These are phyloP conservation scores for Thecocarcelia acutangulata DNA, from an alignment of 2,888 invertebrate genomes.

Conservation along the genomic window DNA sequence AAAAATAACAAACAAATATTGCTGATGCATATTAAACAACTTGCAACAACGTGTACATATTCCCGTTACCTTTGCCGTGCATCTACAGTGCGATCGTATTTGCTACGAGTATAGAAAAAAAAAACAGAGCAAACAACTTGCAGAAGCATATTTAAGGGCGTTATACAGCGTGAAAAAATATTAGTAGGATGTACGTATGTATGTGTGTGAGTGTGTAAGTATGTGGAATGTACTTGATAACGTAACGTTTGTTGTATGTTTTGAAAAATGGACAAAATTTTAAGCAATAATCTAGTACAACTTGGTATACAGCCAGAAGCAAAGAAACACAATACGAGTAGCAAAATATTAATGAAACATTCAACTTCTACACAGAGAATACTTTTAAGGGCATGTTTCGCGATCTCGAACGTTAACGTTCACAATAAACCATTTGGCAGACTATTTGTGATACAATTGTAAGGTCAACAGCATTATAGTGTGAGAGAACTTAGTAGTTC, in stretches of 20 bases:
- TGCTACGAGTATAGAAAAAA: neutral
- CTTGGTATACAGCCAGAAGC: constrained; percentile 26
- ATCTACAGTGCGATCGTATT: neutral
- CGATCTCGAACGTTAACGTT: too few species aligned
- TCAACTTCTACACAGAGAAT: constrained; percentile 6
- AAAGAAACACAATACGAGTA: neutral
- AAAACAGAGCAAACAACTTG: constrained; percentile 4
- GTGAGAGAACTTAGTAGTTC: too few species aligned
- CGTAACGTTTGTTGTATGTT: constrained; percentile 26
- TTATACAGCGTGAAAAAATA: constrained; percentile 54
- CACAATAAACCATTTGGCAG: too few species aligned
- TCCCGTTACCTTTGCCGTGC: constrained; percentile 28
- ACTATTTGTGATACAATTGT: too few species aligned
- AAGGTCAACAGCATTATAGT: too few species aligned
- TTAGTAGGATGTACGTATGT: neutral
- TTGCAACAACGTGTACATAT: constrained; percentile 36
- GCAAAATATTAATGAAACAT: constrained; percentile 20
- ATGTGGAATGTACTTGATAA: neutral
- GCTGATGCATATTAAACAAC: constrained; percentile 65
- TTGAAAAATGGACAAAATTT: constrained; percentile 66
- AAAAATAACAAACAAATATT: constrained; percentile 34
- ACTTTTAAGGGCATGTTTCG: too few species aligned
- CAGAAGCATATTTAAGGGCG: constrained; percentile 56
- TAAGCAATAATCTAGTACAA: constrained; percentile 61
- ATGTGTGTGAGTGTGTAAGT: too few species aligned